Percentiles rank a stretch among this genome's conserved stretches.
These are phyloP conservation scores for Sceloporus undulatus DNA, from an alignment of 2,113 vertebrate genomes.

Conservation along the genomic window DNA sequence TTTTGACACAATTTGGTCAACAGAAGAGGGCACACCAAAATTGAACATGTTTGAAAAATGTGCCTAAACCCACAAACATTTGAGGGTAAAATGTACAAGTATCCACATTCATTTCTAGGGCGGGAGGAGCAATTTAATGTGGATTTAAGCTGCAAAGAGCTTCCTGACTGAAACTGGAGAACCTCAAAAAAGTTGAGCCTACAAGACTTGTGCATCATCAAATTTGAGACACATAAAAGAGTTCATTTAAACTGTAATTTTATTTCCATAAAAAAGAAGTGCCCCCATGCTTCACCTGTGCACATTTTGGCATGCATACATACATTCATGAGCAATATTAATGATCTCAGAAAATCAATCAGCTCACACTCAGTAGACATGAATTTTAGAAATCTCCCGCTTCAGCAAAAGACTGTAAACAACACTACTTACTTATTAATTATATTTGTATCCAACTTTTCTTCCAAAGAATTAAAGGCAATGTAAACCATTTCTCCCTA, in stretches of 20 bases:
- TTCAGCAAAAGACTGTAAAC: neutral
- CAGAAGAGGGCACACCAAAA: too few species aligned
- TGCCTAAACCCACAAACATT: neutral
- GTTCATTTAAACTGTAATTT: neutral
- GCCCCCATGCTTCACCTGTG: neutral
- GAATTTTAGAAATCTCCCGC: neutral
- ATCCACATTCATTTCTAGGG: too few species aligned
- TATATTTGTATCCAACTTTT: neutral
- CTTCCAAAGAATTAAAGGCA: neutral
- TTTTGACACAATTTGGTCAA: too few species aligned
- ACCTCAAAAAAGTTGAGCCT: too few species aligned
- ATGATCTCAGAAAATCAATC: neutral
- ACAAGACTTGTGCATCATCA: too few species aligned
- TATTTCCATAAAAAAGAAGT: neutral
- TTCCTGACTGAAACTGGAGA: too few species aligned
- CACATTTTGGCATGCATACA: neutral
- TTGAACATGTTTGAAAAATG: too few species aligned
- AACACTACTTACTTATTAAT: neutral
- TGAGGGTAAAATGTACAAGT: too few species aligned
- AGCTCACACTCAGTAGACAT: neutral
- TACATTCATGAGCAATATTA: neutral
- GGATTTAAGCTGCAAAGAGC: too few species aligned
- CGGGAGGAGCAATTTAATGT: too few species aligned
- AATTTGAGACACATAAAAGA: neutral
- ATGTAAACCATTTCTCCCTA: neutral